Percentiles rank a stretch among this genome's conserved stretches.
Conservation (phyloP, 2,113 vertebrate species). For the Bungarus multicinctus region DNA sequence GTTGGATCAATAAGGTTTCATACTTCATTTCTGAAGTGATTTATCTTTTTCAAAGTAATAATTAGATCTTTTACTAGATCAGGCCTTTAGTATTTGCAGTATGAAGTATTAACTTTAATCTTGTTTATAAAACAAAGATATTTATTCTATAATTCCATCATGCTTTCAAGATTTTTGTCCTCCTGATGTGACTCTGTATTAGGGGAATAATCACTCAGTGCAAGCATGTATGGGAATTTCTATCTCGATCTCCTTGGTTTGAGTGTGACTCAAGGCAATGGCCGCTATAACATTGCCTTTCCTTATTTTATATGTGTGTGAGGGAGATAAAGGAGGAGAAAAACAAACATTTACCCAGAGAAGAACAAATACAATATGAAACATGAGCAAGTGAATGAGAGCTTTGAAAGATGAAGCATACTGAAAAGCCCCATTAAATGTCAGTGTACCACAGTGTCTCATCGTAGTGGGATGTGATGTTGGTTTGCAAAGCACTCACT, state of each 20-base stretch:
- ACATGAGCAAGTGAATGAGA: neutral
- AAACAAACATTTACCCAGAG: neutral
- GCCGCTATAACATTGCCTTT: neutral
- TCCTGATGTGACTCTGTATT: neutral
- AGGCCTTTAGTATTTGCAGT: neutral
- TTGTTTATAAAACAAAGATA: neutral
- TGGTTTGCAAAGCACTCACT: neutral
- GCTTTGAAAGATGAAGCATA: neutral
- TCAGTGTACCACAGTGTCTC: neutral
- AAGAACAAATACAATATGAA: neutral
- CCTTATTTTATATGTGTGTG: neutral
- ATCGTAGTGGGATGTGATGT: neutral
- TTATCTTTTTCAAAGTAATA: neutral
- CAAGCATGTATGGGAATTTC: neutral
- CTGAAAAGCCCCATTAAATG: neutral
- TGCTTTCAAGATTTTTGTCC: neutral
- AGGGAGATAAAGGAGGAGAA: neutral
- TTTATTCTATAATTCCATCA: neutral
- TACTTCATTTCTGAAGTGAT: neutral
- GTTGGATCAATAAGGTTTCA: neutral
- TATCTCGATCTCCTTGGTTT: too few relatives aligned
- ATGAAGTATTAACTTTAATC: neutral
- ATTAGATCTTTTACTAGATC: neutral
- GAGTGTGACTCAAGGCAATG: too few relatives aligned
- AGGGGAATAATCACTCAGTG: neutral